A percentile compares a stretch with the other conserved stretches of the same genome.
Evolutionary conservation across 1,140 invertebrate genomes (phyloP).

Genomic region (Platyura marginata): DNA sequence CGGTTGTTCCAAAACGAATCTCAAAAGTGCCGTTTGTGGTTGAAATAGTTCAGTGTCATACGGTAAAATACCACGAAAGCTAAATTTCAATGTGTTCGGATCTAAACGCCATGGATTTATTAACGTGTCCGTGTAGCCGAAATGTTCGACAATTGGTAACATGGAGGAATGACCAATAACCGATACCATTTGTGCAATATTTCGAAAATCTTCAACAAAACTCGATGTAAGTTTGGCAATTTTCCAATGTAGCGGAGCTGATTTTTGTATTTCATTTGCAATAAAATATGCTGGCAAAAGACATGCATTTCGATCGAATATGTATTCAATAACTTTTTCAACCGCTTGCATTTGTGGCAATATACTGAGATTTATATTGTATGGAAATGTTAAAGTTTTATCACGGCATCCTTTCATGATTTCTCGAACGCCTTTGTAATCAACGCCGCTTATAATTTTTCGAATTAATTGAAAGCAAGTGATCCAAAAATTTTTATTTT

Average conservation of each 20-base stretch:
- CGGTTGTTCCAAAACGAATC: conserved; percentile 85
- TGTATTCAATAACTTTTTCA: conserved; percentile 63
- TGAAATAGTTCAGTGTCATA: conserved; percentile 78
- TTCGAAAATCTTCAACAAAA: conserved; percentile 83
- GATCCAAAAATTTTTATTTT: conserved; percentile 70
- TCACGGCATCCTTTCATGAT: conserved; percentile 86
- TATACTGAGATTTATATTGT: conserved; percentile 53
- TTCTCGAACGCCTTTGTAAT: conserved; percentile 87
- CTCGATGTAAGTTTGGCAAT: conserved; percentile 64
- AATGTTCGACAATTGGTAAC: conserved; percentile 86
- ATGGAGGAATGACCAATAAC: conserved; percentile 78
- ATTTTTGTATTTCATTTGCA: conserved; percentile 88
- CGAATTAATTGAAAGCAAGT: conserved; percentile 71
- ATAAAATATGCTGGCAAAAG: conserved; percentile 87
- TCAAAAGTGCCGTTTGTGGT: conserved; percentile 70
- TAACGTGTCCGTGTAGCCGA: conserved; percentile 71
- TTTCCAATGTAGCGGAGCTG: conserved; percentile 81
- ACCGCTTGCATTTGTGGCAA: conserved; percentile 64
- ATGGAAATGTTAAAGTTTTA: conserved; percentile 62
- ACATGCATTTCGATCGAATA: conserved; percentile 83
- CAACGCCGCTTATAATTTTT: conserved; percentile 72
- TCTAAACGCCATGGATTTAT: conserved; percentile 86
- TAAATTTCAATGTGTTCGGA: conserved; percentile 67
- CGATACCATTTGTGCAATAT: conserved; percentile 86
- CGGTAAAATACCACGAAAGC: conserved; percentile 77